Percentiles rank a stretch among this genome's conserved stretches.
Conservation (phyloP, 2,113 vertebrate species). For the Nycticorax nycticorax region DNA sequence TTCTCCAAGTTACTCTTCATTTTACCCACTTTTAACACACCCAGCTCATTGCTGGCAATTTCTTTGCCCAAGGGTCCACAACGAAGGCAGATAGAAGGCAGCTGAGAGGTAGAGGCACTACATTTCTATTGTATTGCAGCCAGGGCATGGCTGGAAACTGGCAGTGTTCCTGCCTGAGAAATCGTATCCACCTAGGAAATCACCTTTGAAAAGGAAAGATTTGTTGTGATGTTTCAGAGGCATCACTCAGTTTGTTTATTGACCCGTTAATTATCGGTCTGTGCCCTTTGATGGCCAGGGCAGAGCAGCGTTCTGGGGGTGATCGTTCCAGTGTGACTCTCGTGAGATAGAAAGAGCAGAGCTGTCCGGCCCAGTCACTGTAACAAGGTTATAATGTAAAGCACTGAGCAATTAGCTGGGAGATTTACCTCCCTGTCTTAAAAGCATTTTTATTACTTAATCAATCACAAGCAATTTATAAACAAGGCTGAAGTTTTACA, state of each 20-base stretch:
- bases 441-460: slow-evolving; percentile 84
- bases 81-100: not conserved
- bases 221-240: slow-evolving; percentile 1
- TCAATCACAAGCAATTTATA: slow-evolving; percentile 80
- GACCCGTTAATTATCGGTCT: slow-evolving; percentile 40
- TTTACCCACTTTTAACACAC: not conserved
- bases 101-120: not conserved
- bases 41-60: not conserved
- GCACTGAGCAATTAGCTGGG: slow-evolving; percentile 73
- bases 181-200: not conserved
- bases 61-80: not conserved
- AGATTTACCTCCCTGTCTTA: slow-evolving; percentile 80
- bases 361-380: not conserved
- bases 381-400: slow-evolving; percentile 75
- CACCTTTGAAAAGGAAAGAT: not conserved
- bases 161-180: not conserved
- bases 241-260: not conserved
- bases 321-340: slow-evolving; percentile 51
- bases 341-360: slow-evolving; percentile 33
- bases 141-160: not conserved
- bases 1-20: not conserved
- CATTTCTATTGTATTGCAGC: not conserved
- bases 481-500: slow-evolving; percentile 76
- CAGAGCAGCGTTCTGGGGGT: not conserved
- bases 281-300: slow-evolving; percentile 1